These are phyloP conservation scores for Carettochelys insculpta DNA, from an alignment of 2,113 vertebrate species.

Conservation along the genomic window DNA sequence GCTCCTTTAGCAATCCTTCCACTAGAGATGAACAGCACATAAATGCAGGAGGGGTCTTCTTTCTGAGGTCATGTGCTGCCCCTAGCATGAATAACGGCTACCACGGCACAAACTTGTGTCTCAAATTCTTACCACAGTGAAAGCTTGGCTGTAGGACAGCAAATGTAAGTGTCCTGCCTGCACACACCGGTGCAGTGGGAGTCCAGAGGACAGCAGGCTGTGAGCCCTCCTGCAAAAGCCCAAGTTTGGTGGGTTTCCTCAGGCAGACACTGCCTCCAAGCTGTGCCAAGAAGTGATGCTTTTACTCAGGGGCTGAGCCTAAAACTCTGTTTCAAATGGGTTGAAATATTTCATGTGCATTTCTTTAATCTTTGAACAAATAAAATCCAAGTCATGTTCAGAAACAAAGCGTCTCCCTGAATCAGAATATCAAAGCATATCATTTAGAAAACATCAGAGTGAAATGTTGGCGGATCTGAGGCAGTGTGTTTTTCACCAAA, in stretches of 20 bases:
- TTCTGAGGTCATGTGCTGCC: fast-evolving
- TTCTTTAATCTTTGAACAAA: background rate
- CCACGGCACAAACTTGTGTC: background rate
- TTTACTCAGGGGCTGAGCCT: background rate
- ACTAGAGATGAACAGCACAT: background rate
- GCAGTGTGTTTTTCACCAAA: background rate
- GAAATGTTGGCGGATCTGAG: background rate
- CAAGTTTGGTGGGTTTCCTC: background rate
- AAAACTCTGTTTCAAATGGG: background rate
- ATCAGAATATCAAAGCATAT: background rate
- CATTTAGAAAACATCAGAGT: background rate
- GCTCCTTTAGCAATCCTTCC: background rate
- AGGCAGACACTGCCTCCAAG: background rate
- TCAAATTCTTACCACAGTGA: background rate
- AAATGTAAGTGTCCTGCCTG: background rate
- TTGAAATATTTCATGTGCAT: background rate
- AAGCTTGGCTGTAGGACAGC: background rate
- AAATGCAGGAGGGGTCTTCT: background rate
- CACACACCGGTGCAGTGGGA: no score
- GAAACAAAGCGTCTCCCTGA: background rate
- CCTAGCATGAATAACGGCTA: background rate
- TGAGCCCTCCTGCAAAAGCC: background rate
- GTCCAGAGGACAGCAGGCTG: background rate
- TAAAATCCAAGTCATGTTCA: background rate
- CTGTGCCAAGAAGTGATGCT: background rate